Conservation (phyloP, 2,888 invertebrate species). For the Isoperla grammatica region DNA sequence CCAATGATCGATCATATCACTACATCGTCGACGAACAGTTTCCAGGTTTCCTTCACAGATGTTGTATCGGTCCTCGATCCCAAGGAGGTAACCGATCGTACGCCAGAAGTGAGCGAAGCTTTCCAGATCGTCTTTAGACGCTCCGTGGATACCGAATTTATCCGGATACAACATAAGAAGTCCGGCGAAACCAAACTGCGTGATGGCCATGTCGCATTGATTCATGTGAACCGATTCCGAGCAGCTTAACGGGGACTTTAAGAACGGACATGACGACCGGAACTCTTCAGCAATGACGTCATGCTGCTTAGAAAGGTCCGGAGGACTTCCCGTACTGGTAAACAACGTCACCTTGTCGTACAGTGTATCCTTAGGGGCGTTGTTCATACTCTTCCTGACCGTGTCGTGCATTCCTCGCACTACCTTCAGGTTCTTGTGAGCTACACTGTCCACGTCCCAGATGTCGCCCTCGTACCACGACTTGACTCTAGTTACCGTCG, state of each 20-base stretch:
- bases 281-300: slow-evolving; percentile 35
- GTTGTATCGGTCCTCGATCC: slow-evolving; percentile 38
- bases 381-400: slow-evolving; percentile 38
- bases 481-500: slow-evolving; percentile 44
- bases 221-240: slow-evolving; percentile 37
- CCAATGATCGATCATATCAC: slow-evolving; percentile 38
- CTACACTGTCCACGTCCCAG: slow-evolving; percentile 43
- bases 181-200: slow-evolving; percentile 50
- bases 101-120: slow-evolving; percentile 8
- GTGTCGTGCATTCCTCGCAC: slow-evolving; percentile 45
- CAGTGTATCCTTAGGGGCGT: slow-evolving; percentile 32
- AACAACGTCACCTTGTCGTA: slow-evolving; percentile 27
- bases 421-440: slow-evolving; percentile 43
- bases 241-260: slow-evolving; percentile 1
- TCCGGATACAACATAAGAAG: slow-evolving; percentile 44
- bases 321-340: slow-evolving; percentile 17
- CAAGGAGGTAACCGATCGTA: not conserved
- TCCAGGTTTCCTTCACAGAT: slow-evolving; percentile 41
- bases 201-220: slow-evolving; percentile 50
- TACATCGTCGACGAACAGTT: slow-evolving; percentile 38
- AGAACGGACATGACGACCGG: slow-evolving; percentile 29
- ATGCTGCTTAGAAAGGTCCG: slow-evolving; percentile 30
- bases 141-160: slow-evolving; percentile 40
- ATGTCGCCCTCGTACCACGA: slow-evolving; percentile 50
- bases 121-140: not conserved